Evolutionary conservation across 2,888 invertebrate genomes (phyloP), one percentile per base, ranked within the genome.

Genomic region (Anaspis maculata): DNA sequence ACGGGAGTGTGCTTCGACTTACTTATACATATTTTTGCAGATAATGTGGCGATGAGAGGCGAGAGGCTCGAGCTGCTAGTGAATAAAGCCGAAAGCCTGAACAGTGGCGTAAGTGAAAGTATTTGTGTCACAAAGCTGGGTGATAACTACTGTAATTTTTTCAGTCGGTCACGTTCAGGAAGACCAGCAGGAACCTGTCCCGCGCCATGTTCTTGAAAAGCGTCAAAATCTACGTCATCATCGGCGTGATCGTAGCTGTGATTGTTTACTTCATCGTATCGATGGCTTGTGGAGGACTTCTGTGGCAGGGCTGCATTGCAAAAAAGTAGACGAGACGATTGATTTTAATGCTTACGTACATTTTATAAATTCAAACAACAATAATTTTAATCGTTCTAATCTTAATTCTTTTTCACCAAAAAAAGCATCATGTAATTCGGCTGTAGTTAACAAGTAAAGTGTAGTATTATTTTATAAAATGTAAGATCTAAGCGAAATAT

Each of bases 151-250:
- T n/a, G n/a, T n/a, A n/a, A n/a, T n/a, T 37, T 46, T 76, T 78
- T 21, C 67, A 92, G 91, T 87, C 92, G 2, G 81, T 91, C 7
- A 76, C 86, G 40, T 94, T 92, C 68, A 80, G 86, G 51, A 80
- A 81, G 52, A 83, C 83, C 3, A 89, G 92, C 46, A 75, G 90
- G 54, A 87, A 84, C 44, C 66, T 95, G 40, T 87, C 89, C 19
- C 73, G 90, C 23, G 82, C 87, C 10, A 73, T 94, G 67, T 94
- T 89, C 67, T 92, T 91, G 91, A 91, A 92, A 65, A 94, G 90
- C 59, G 77, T 92, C 10, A 92, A 94, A 64, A 73, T 92, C 57
- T 90, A 90, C 51, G 73, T 86, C 7, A 77, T 90, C 42, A 69
- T 82, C 45, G 78, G 70, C 13, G 62, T 71, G 3, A 69, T 81